phyloP scores from a whole-genome alignment of 2,888 invertebrate genomes.

The Mimas tiliae region DNA sequence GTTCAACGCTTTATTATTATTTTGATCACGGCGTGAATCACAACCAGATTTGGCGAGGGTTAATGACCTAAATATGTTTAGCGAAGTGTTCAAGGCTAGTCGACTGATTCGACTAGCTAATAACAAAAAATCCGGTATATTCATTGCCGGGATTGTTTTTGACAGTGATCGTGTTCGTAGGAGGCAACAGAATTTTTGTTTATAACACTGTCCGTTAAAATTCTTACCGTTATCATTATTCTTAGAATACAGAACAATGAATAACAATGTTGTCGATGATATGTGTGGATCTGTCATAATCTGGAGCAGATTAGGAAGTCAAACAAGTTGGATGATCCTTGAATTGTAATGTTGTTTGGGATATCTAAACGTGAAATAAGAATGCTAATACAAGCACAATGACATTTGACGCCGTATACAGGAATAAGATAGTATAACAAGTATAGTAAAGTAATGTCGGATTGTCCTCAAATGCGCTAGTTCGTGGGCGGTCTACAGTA shows the following conservation, averaged over 20 bases:
- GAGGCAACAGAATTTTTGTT: constrained; percentile 54
- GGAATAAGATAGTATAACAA: constrained; percentile 14
- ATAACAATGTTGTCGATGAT: constrained; percentile 7
- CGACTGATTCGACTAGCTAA: constrained; percentile 73
- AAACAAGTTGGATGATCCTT: constrained; percentile 45
- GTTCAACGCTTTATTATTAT: constrained; percentile 80
- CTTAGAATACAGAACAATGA: background rate
- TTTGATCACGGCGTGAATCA: constrained; percentile 81
- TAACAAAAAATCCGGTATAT: constrained; percentile 71
- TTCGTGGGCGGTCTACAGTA: constrained; percentile 64
- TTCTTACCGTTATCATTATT: constrained; percentile 61
- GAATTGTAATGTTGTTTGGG: constrained; percentile 44
- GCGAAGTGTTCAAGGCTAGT: constrained; percentile 80
- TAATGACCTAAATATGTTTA: constrained; percentile 83
- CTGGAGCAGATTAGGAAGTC: constrained; percentile 30
- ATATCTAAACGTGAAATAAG: constrained; percentile 31
- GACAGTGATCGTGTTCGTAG: constrained; percentile 43
- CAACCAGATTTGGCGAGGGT: constrained; percentile 82
- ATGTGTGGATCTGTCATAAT: constrained; percentile 26
- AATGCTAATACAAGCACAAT: constrained; percentile 28
- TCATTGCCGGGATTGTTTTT: constrained; percentile 63
- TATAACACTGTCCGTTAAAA: constrained; percentile 59
- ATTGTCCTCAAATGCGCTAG: constrained; percentile 35
- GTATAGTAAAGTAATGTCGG: constrained; percentile 7
- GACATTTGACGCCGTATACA: constrained; percentile 27